Percentiles rank a stretch among this genome's conserved stretches.
These are phyloP conservation scores for Macroteleia sp. DNA, from an alignment of 2,888 invertebrate genomes.

Conservation along the genomic window DNA sequence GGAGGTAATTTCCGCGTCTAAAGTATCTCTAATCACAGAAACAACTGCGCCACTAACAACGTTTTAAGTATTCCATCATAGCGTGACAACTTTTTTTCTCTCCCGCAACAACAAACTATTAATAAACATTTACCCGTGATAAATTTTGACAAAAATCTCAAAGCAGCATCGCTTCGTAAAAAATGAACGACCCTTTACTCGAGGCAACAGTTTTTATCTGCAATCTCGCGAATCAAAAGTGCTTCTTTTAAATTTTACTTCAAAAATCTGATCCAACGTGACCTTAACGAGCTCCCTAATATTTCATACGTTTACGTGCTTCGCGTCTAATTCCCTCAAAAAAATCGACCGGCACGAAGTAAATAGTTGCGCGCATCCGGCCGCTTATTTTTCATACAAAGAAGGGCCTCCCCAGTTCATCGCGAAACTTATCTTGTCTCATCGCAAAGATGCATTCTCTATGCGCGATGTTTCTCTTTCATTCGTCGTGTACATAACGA, in stretches of 20 bases:
- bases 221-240: conserved; percentile 56
- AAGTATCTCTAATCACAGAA: no score
- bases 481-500: conserved; percentile 42
- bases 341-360: conserved; percentile 51
- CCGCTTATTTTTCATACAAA: conserved; percentile 56
- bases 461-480: conserved; percentile 55
- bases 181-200: conserved; percentile 53
- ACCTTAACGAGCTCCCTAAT: conserved; percentile 59
- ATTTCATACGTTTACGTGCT: conserved; percentile 61
- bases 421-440: conserved; percentile 46
- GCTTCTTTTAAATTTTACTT: conserved; percentile 57
- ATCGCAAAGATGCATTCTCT: conserved; percentile 51
- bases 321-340: conserved; percentile 57
- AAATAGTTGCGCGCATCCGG: conserved; percentile 55
- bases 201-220: conserved; percentile 55
- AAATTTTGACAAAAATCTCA: conserved; percentile 59
- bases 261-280: conserved; percentile 61
- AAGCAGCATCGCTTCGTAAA: conserved; percentile 56
- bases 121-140: conserved; percentile 53
- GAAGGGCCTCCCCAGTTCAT: conserved; percentile 39
- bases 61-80: conserved; percentile 54
- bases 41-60: no score
- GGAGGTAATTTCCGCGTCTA: no score
- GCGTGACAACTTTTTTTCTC: conserved; percentile 27
- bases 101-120: conserved; percentile 48